Conservation (phyloP, 2,113 vertebrate species). For the Pongo pygmaeus region DNA sequence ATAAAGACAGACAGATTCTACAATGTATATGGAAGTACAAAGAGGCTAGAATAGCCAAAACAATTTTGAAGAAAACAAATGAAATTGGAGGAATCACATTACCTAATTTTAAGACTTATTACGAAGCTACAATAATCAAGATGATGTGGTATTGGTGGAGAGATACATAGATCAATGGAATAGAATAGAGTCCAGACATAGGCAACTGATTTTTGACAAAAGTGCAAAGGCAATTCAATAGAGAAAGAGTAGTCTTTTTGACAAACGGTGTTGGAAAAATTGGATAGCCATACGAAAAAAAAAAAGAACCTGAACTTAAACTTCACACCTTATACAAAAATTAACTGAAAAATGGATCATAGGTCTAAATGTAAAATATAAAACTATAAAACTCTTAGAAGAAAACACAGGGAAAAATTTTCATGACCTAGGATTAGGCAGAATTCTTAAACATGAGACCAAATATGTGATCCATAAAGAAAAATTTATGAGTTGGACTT, state of each 20-base stretch:
- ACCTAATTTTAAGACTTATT: constrained; percentile 24
- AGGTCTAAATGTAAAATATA: constrained; percentile 1
- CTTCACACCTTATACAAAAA: constrained; percentile 27
- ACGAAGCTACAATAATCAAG: not conserved
- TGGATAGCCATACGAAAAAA: not conserved
- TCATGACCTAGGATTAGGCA: not conserved
- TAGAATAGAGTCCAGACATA: not conserved
- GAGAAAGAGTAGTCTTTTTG: not conserved
- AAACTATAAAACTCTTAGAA: constrained; percentile 26
- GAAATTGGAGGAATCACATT: not conserved
- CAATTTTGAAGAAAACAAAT: not conserved
- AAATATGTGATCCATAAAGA: not conserved
- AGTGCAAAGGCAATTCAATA: not conserved
- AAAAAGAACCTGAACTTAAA: constrained; percentile 29
- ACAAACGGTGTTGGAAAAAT: not conserved
- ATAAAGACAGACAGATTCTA: constrained; percentile 17
- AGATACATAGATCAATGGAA: not conserved
- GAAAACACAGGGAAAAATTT: not conserved
- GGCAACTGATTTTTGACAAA: constrained; percentile 6
- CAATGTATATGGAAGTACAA: not conserved
- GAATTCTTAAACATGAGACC: not conserved
- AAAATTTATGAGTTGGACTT: not conserved
- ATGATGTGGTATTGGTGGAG: not conserved
- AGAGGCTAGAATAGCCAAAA: not conserved
- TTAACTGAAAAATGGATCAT: not conserved